Percentiles rank a stretch among this genome's conserved stretches.
Evolutionary conservation across 2,113 vertebrate species (phyloP).

Genomic region (Tragelaphus strepsiceros): DNA sequence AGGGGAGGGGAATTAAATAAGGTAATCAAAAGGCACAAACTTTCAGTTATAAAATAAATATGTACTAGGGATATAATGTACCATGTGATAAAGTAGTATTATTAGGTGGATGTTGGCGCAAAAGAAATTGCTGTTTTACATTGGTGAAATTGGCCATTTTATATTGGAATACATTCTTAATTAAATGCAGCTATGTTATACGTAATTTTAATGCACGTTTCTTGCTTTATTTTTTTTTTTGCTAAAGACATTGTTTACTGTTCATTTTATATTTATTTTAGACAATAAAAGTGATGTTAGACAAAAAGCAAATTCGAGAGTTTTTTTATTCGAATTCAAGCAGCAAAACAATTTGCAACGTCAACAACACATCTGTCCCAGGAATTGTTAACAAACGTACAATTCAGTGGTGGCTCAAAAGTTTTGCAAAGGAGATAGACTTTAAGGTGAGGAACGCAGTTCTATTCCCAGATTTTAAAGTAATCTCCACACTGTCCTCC

Average conservation of each 20-base stretch:
- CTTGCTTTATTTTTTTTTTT: not conserved
- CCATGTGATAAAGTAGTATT: not conserved
- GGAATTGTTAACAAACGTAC: not conserved
- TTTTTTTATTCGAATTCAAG: not conserved
- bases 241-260: not conserved
- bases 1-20: not conserved
- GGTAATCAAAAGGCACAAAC: not conserved
- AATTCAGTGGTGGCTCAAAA: not conserved
- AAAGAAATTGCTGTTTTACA: not conserved
- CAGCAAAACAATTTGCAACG: not conserved
- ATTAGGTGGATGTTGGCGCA: not conserved
- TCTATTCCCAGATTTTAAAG: not conserved
- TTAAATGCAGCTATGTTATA: not conserved
- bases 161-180: not conserved
- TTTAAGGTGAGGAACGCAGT: not conserved
- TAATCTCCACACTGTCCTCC: not conserved
- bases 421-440: not conserved
- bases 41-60: not conserved
- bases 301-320: not conserved
- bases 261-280: not conserved
- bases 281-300: not conserved
- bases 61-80: not conserved
- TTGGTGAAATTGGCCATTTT: not conserved
- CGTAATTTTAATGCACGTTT: not conserved
- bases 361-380: not conserved